Percentiles rank a stretch among this genome's conserved stretches.
Evolutionary conservation across 92 coral and sea anemone species (phyloP).

Genomic region (Heteractis magnifica): DNA sequence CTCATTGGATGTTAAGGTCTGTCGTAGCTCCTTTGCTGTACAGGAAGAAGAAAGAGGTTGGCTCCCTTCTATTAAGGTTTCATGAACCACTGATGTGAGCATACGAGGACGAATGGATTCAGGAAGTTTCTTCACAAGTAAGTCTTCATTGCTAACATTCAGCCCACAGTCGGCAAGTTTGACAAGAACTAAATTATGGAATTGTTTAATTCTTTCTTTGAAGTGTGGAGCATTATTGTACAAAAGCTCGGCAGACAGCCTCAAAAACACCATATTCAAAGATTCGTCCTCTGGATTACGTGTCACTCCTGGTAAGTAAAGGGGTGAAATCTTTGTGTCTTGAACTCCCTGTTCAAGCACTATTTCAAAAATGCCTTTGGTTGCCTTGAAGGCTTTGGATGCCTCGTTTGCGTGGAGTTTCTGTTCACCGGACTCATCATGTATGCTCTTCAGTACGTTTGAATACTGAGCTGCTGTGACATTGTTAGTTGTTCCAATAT

Average conservation of each 20-base stretch:
- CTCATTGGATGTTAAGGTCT: conserved; percentile 33
- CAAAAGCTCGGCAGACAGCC: conserved; percentile 13
- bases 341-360: background rate
- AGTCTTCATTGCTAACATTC: conserved; percentile 31
- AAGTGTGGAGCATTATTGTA: conserved; percentile 65
- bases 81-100: conserved; percentile 57
- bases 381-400: background rate
- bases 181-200: conserved; percentile 31
- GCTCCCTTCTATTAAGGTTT: conserved; percentile 18
- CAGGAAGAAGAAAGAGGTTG: background rate
- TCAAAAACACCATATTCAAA: background rate
- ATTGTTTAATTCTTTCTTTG: conserved; percentile 40
- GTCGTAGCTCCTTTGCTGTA: conserved; percentile 18
- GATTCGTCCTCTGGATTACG: background rate
- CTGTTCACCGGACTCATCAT: background rate
- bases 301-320: background rate
- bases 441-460: background rate
- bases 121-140: conserved; percentile 42
- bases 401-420: background rate
- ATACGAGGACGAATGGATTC: conserved; percentile 40
- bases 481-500: too few species aligned
- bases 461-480: conserved; percentile 57
- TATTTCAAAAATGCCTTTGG: background rate
- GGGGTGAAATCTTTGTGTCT: background rate
- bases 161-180: conserved; percentile 30